Conservation (phyloP, 2,113 vertebrate species). For the Typhlomys cinereus region DNA sequence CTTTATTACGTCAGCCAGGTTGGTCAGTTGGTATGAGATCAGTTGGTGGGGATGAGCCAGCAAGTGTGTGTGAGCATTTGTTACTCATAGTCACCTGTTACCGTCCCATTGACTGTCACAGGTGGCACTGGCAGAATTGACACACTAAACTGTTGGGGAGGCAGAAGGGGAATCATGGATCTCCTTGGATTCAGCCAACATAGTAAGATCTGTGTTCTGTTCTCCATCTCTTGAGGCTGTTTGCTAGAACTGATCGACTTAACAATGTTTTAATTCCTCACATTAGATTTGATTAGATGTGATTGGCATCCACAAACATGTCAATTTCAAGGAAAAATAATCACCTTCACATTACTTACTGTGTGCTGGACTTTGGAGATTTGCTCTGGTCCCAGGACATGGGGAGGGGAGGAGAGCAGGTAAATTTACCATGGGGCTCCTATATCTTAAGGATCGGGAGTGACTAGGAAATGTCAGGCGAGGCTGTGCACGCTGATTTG, state of each 20-base stretch:
- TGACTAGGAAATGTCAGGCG: background rate
- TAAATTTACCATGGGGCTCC: background rate
- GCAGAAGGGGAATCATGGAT: accelerated
- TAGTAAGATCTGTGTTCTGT: background rate
- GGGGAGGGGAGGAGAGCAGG: background rate
- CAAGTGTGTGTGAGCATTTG: background rate
- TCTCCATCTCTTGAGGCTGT: background rate
- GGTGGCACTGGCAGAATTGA: too few species aligned
- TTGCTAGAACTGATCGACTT: background rate
- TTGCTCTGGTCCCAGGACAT: background rate
- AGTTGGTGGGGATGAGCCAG: background rate
- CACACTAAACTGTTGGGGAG: background rate
- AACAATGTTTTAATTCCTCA: background rate
- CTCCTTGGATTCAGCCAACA: background rate
- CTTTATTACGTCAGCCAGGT: too few species aligned
- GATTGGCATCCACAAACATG: background rate
- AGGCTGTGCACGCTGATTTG: background rate
- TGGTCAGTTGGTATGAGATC: background rate
- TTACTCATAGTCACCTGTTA: background rate
- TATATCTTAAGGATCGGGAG: background rate
- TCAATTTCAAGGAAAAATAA: background rate
- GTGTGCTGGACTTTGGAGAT: background rate
- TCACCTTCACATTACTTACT: accelerated
- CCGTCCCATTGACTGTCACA: background rate
- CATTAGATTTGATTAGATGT: background rate